Percentiles rank a stretch among this genome's conserved stretches.
Conservation (phyloP, 2,113 vertebrate species). For the Cephalopholis sonnerati region DNA sequence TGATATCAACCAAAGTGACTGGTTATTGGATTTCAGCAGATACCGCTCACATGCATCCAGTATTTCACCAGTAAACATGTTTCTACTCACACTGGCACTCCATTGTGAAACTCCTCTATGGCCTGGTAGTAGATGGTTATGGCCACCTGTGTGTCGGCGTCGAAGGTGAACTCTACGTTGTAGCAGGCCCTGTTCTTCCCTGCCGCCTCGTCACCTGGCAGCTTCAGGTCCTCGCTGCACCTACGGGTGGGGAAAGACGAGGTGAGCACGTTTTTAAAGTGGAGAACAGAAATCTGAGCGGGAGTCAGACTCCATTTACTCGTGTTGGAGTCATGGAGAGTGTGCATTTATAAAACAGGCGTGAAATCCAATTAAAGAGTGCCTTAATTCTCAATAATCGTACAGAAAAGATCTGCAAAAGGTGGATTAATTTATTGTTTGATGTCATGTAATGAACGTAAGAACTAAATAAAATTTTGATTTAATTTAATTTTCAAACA, state of each 20-base stretch:
- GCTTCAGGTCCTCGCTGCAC: slow-evolving; percentile 93
- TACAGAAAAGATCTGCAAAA: neutral
- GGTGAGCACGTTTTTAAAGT: neutral
- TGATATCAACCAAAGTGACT: neutral
- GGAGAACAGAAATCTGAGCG: neutral
- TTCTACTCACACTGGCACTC: slow-evolving; percentile 91
- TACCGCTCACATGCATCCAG: neutral
- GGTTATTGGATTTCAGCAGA: neutral
- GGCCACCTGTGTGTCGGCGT: slow-evolving; percentile 93
- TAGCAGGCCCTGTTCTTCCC: slow-evolving; percentile 89
- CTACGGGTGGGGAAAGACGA: slow-evolving; percentile 70
- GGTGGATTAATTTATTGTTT: neutral
- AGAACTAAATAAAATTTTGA: too few relatives aligned
- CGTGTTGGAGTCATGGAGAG: neutral
- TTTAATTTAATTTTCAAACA: too few relatives aligned
- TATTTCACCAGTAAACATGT: neutral
- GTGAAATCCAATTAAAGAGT: neutral
- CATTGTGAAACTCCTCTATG: slow-evolving; percentile 95
- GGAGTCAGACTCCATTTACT: neutral
- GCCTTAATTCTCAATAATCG: neutral
- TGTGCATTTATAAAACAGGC: neutral
- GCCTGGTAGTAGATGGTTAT: slow-evolving; percentile 99
- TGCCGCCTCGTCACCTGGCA: slow-evolving; percentile 87
- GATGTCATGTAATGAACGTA: neutral
- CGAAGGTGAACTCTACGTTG: slow-evolving; percentile 98